Evolutionary conservation across 2,113 vertebrate species (phyloP).

Genomic region (Muntiacus muntjak): DNA sequence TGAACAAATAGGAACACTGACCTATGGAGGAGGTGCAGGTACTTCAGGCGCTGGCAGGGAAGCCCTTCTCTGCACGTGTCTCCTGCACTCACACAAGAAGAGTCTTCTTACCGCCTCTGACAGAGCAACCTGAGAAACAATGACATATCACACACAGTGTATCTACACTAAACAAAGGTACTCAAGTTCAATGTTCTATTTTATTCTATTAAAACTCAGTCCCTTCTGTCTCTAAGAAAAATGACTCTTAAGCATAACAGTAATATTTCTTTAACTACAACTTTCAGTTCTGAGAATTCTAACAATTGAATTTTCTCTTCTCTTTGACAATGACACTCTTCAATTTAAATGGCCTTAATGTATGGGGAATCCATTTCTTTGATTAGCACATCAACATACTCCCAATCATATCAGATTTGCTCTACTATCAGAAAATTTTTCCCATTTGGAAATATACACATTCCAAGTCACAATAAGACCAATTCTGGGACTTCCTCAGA

Average conservation of each 20-base stretch:
- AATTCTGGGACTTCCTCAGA: neutral
- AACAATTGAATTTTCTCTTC: neutral
- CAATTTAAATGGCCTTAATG: neutral
- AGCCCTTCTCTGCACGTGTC: neutral
- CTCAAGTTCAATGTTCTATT: neutral
- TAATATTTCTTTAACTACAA: neutral
- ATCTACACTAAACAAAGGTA: neutral
- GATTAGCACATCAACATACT: neutral
- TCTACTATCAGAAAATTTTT: neutral
- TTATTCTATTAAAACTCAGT: neutral
- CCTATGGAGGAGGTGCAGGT: neutral
- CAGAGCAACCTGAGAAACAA: neutral
- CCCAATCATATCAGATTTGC: neutral
- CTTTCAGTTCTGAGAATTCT: neutral
- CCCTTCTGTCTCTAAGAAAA: neutral
- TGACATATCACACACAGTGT: neutral
- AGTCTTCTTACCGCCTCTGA: neutral
- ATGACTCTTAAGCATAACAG: neutral
- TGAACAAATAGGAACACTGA: neutral
- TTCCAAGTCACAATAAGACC: neutral
- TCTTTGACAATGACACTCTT: neutral
- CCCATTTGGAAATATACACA: neutral
- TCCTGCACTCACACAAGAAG: neutral
- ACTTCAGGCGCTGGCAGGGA: too few relatives aligned
- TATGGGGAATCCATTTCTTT: neutral